phyloP scores from a whole-genome alignment of 1,140 invertebrate species.

The Bombus huntii region DNA sequence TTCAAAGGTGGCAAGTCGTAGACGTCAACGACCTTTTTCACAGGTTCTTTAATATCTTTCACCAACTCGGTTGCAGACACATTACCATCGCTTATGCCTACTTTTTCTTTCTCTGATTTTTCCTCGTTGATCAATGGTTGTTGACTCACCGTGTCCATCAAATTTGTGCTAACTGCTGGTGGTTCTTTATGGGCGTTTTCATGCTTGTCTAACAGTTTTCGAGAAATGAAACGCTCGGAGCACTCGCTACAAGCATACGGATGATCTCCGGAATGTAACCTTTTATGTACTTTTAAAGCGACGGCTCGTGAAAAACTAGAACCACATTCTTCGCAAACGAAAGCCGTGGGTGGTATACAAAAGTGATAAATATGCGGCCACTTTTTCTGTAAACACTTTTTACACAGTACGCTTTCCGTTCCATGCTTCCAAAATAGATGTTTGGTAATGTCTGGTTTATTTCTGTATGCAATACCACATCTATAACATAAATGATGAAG shows the following conservation, averaged over 20 bases:
- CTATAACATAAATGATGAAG: constrained; percentile 92
- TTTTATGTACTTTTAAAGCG: constrained; percentile 91
- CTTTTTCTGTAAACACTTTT: constrained; percentile 92
- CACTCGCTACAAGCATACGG: constrained; percentile 90
- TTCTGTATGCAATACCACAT: constrained; percentile 92
- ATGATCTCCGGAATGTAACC: constrained; percentile 88
- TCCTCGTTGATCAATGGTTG: constrained; percentile 11
- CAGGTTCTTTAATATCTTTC: constrained; percentile 67
- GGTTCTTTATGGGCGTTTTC: constrained; percentile 83
- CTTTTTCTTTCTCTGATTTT: constrained; percentile 12
- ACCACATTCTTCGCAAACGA: constrained; percentile 91
- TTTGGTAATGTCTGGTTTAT: constrained; percentile 93
- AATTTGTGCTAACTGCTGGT: not conserved
- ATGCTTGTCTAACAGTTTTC: constrained; percentile 89
- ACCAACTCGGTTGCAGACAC: not conserved
- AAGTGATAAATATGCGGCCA: constrained; percentile 96
- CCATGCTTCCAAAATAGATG: constrained; percentile 96
- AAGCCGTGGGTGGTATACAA: constrained; percentile 89
- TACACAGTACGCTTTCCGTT: constrained; percentile 92
- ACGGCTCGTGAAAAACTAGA: constrained; percentile 89
- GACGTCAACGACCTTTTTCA: constrained; percentile 83
- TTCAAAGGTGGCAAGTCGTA: constrained; percentile 90
- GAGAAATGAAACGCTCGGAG: constrained; percentile 90
- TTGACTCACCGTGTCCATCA: not conserved
- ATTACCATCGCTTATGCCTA: not conserved